These are phyloP conservation scores for Urocolius indicus DNA, from an alignment of 2,113 vertebrate species.

Conservation along the genomic window DNA sequence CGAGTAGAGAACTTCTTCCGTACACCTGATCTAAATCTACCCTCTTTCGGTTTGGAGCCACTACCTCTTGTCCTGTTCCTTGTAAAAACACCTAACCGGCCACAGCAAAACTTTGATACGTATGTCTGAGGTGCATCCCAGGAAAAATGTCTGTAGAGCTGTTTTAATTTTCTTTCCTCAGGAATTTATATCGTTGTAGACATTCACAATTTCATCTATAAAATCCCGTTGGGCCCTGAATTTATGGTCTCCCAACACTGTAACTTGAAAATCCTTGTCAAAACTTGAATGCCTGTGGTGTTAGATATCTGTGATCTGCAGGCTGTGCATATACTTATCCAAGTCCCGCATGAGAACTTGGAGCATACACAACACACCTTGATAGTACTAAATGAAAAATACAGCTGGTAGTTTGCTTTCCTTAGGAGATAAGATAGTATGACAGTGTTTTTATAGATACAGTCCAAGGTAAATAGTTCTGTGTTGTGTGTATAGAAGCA, in stretches of 20 bases:
- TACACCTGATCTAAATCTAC: no score
- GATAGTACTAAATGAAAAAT: neutral
- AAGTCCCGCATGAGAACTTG: accelerated
- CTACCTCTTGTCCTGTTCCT: no score
- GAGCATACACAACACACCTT: no score
- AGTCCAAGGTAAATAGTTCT: neutral
- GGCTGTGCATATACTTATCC: accelerated
- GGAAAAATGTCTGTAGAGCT: accelerated
- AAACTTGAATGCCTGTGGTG: neutral
- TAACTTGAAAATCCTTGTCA: neutral
- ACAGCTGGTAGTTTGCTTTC: neutral
- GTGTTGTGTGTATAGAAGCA: neutral
- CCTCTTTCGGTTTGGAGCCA: no score
- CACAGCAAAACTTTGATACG: accelerated
- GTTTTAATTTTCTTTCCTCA: neutral
- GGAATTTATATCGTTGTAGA: neutral
- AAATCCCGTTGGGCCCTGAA: neutral
- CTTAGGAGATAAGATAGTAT: neutral
- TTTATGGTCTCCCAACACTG: neutral
- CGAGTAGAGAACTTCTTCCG: no score
- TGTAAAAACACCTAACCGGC: no score
- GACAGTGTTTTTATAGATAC: neutral
- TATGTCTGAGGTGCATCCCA: neutral
- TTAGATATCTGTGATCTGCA: neutral
- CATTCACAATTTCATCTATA: neutral